These are phyloP conservation scores for Corvus hawaiiensis DNA, from an alignment of 2,113 vertebrate genomes.

Conservation along the genomic window DNA sequence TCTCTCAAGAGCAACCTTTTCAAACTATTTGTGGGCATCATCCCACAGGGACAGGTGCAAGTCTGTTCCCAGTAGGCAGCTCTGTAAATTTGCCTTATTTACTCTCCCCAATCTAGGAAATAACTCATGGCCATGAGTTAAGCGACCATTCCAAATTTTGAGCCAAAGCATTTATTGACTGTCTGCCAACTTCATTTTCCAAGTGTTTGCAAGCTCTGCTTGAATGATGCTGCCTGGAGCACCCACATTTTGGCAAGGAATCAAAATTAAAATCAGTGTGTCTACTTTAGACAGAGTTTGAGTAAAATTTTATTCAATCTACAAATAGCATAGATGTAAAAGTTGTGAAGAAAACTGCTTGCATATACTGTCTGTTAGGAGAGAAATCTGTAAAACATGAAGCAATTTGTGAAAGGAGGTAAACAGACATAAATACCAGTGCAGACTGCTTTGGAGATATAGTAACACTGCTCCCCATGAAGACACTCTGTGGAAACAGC, in stretches of 20 bases:
- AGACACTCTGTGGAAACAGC: not conserved
- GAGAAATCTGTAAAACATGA: not conserved
- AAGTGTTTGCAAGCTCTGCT: not conserved
- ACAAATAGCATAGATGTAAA: not conserved
- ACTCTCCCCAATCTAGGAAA: conserved; percentile 34
- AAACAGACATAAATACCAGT: not conserved
- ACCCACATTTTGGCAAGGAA: not conserved
- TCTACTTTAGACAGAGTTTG: not conserved
- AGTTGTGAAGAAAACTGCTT: not conserved
- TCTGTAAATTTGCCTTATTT: conserved; percentile 48
- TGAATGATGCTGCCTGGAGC: not conserved
- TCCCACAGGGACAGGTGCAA: conserved; percentile 60
- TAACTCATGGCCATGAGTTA: not conserved
- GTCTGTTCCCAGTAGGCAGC: not conserved
- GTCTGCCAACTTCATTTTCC: not conserved
- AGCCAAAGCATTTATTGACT: not conserved
- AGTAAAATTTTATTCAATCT: not conserved
- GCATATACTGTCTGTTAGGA: not conserved
- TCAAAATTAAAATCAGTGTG: not conserved
- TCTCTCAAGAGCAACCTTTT: conserved; percentile 24
- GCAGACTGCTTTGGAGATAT: not conserved
- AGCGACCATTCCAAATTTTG: not conserved
- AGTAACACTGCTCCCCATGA: not conserved
- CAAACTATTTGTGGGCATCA: conserved; percentile 55
- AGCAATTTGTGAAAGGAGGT: not conserved